Evolutionary conservation across 2,113 vertebrate genomes (phyloP), one percentile per base, ranked within the genome.

Genomic region (Mustela nigripes): DNA sequence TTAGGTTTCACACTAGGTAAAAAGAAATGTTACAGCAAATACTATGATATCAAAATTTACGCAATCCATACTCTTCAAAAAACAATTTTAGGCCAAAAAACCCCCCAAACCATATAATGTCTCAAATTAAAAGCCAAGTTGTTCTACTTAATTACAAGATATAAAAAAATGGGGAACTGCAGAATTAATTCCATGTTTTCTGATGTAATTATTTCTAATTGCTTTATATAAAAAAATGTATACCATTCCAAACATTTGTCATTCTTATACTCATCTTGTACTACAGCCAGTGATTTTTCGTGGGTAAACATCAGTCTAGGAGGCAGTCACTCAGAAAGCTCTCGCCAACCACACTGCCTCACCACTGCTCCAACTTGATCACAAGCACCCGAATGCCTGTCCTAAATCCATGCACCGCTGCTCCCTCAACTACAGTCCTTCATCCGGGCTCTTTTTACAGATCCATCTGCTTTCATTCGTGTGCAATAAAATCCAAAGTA

Each of bases 321-420:
- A 95, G 63, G 94, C 97, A 97, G 94, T 42, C 84, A 91, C 60
- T 60, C 53, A 73, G 87, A 98, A 98, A 98, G 86, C 12, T 83
- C 76, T 94, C 87, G 84, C 97, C 91, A 69, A 88, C 96, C 93
- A 48, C 71, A 63, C 1, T 58, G 83, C 78, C 56, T 93, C 48
- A 80, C 71, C 86, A 78, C 89, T 58, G 89, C 91, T 89, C 79
- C 82, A 92, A 18, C 60, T 83, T 62, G 82, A 98, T 97, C 98
- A 94, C 83, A 1, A 89, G 73, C 88, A 73, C 1, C 74, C 89
- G 1, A 89, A 76, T 48, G 95, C 50, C 88, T 96, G 89, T 36
- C 90, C 76, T 82, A 53, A 63, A 69, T 97, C 4, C 15, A 93
- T 0, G 86, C 95, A 82, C 83, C 60, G 62, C 85, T 94, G 93